These are phyloP conservation scores for Brachylomia viminalis DNA, from an alignment of 2,888 invertebrate genomes.

Conservation along the genomic window DNA sequence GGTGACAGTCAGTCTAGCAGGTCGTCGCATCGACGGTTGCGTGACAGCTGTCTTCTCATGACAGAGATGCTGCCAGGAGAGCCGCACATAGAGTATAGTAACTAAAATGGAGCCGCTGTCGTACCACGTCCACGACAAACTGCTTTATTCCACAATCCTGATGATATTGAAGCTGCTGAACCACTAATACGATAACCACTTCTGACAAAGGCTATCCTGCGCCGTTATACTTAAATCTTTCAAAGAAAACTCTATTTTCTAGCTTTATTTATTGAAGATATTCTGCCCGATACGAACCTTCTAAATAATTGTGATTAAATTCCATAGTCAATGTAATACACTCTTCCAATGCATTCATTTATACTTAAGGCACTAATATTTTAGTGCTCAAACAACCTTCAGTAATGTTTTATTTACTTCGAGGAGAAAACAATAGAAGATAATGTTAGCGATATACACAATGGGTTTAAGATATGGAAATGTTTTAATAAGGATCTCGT, in stretches of 20 bases:
- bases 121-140: neutral
- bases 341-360: slow-evolving; percentile 13
- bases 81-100: too few relatives aligned
- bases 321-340: slow-evolving; percentile 33
- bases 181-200: neutral
- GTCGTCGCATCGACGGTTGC: neutral
- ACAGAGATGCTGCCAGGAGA: too few relatives aligned
- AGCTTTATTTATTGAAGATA: neutral
- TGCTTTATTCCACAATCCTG: neutral
- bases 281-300: neutral
- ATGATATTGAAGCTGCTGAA: neutral
- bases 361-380: slow-evolving; percentile 23
- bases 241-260: neutral
- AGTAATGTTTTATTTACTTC: slow-evolving; percentile 8
- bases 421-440: slow-evolving; percentile 2
- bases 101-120: too few relatives aligned
- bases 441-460: slow-evolving; percentile 10
- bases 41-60: neutral
- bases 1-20: neutral
- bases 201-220: too few relatives aligned
- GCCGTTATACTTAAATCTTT: neutral
- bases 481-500: neutral
- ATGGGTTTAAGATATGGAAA: slow-evolving; percentile 16
- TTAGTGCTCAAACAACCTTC: slow-evolving; percentile 22
- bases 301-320: slow-evolving; percentile 7